phyloP scores from a whole-genome alignment of 2,888 invertebrate species.

The Halictus ligatus region DNA sequence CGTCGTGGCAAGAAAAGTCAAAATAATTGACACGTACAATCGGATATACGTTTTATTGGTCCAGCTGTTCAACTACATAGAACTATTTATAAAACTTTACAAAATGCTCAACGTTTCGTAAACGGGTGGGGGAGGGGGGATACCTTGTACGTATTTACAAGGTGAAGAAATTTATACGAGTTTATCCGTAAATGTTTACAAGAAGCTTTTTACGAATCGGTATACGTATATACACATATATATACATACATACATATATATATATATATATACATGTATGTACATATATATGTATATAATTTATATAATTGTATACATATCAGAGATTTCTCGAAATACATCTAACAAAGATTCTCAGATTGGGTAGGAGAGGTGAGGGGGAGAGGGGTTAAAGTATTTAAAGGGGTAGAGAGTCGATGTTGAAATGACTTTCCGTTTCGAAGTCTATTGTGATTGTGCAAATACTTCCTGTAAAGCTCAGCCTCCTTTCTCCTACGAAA shows the following conservation, averaged over 20 bases:
- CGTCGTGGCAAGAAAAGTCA: slow-evolving; percentile 15
- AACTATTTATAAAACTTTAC: slow-evolving; percentile 74
- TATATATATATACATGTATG: slow-evolving; percentile 29
- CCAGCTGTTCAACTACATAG: slow-evolving; percentile 73
- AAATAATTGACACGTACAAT: slow-evolving; percentile 59
- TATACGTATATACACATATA: slow-evolving; percentile 8
- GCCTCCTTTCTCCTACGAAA: slow-evolving; percentile 8
- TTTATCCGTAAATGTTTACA: slow-evolving; percentile 51
- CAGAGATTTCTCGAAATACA: slow-evolving; percentile 51
- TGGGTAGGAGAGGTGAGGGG: neutral
- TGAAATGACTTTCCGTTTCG: slow-evolving; percentile 35
- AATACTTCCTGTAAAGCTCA: slow-evolving; percentile 42
- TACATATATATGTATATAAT: slow-evolving; percentile 22
- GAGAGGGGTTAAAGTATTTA: neutral
- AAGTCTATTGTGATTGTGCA: slow-evolving; percentile 60
- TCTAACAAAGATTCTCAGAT: slow-evolving; percentile 34
- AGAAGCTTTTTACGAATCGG: slow-evolving; percentile 55
- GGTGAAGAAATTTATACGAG: slow-evolving; percentile 54
- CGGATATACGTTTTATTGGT: slow-evolving; percentile 73
- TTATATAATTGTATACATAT: slow-evolving; percentile 33
- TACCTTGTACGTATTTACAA: slow-evolving; percentile 65
- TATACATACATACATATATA: slow-evolving; percentile 24
- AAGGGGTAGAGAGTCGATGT: slow-evolving; percentile 34
- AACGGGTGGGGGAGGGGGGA: slow-evolving; percentile 32
- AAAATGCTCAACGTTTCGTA: slow-evolving; percentile 71